A percentile compares a stretch with the other conserved stretches of the same genome.
Evolutionary conservation across 2,888 invertebrate genomes (phyloP).

Genomic region (Drosophila tanythrix): DNA sequence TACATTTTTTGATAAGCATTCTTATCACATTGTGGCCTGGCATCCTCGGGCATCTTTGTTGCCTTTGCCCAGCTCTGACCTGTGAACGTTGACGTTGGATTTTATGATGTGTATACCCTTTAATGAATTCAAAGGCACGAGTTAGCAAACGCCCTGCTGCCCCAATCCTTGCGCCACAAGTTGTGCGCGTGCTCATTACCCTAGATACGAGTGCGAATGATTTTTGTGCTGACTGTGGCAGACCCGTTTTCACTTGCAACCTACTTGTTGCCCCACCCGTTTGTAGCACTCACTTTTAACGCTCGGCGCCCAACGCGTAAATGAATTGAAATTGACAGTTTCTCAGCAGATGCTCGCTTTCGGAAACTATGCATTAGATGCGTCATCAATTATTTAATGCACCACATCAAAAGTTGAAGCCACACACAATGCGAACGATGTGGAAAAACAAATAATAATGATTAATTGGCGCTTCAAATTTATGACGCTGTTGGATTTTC

Average conservation of each 20-base stretch:
- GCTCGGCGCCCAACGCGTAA: constrained; percentile 24
- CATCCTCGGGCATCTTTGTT: constrained; percentile 45
- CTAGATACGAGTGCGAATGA: constrained; percentile 55
- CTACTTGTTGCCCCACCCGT: constrained; percentile 63
- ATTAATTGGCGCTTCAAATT: constrained; percentile 79
- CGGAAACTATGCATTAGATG: constrained; percentile 49
- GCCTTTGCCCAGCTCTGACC: constrained; percentile 33
- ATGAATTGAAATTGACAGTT: constrained; percentile 58
- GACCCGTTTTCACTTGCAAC: constrained; percentile 31
- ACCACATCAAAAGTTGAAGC: constrained; percentile 43
- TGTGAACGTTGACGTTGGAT: constrained; percentile 36
- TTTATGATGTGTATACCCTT: constrained; percentile 46
- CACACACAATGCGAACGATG: constrained; percentile 3
- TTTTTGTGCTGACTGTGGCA: constrained; percentile 48
- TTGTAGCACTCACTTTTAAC: constrained; percentile 11
- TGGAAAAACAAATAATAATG: constrained; percentile 45
- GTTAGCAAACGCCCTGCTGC: neutral
- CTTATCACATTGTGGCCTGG: constrained; percentile 47
- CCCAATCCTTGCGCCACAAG: constrained; percentile 12
- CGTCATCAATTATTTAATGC: constrained; percentile 63
- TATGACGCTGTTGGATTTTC: constrained; percentile 65
- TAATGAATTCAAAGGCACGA: constrained; percentile 73
- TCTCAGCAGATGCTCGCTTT: constrained; percentile 22
- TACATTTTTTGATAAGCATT: constrained; percentile 56
- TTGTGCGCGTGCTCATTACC: constrained; percentile 64